Percentiles rank a stretch among this genome's conserved stretches.
Conservation (phyloP, 2,888 invertebrate species). For the Clistopyga incitator region DNA sequence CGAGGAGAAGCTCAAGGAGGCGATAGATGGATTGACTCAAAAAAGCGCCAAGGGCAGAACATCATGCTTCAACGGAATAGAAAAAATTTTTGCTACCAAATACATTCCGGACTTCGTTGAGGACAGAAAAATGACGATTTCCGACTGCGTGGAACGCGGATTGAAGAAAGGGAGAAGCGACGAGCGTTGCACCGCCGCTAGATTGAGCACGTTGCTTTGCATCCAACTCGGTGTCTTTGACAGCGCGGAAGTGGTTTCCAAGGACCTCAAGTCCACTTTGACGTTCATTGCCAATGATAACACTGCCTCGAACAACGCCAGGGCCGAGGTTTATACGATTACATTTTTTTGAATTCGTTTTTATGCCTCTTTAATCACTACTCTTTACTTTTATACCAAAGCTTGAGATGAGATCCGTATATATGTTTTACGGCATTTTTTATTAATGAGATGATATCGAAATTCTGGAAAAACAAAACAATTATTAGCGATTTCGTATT, state of each 20-base stretch:
- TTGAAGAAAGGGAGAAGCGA: conserved; percentile 93
- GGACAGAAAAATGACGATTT: conserved; percentile 91
- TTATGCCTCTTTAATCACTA: background rate
- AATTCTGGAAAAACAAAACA: no score
- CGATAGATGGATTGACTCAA: conserved; percentile 94
- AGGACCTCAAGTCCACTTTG: conserved; percentile 90
- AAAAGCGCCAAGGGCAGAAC: conserved; percentile 94
- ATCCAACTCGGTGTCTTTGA: conserved; percentile 90
- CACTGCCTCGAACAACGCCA: conserved; percentile 89
- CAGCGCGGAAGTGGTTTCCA: conserved; percentile 88
- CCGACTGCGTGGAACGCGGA: conserved; percentile 92
- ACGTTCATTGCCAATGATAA: conserved; percentile 90
- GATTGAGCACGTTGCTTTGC: conserved; percentile 91
- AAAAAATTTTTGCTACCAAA: conserved; percentile 91
- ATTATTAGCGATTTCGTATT: no score
- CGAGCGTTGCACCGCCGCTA: conserved; percentile 93
- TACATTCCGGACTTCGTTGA: conserved; percentile 91
- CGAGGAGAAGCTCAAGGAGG: conserved; percentile 95
- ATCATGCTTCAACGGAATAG: conserved; percentile 89
- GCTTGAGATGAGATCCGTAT: no score
- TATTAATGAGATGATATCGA: no score
- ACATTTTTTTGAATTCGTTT: background rate
- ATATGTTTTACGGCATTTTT: no score
- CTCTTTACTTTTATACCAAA: background rate
- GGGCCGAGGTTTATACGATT: conserved; percentile 88